Evolutionary conservation across 1,140 invertebrate species (phyloP).

Genomic region (Drosophila nasuta): DNA sequence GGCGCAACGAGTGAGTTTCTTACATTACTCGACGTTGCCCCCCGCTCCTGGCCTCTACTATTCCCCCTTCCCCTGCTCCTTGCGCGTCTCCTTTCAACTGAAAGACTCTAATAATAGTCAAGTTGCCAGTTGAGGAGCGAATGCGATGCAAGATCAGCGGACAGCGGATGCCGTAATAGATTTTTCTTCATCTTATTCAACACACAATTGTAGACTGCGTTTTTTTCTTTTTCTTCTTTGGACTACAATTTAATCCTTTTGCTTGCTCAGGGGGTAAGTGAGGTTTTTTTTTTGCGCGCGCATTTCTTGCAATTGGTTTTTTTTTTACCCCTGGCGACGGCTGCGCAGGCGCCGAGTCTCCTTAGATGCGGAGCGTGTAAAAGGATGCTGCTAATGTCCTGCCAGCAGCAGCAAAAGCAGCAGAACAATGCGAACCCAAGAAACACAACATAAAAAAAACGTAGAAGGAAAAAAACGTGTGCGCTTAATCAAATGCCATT

Average conservation of each 20-base stretch:
- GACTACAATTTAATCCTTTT: constrained; percentile 53
- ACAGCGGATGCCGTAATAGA: constrained; percentile 56
- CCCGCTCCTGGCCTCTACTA: constrained; percentile 2
- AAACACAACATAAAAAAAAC: constrained; percentile 18
- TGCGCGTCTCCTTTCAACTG: constrained; percentile 15
- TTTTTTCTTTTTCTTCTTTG: constrained; percentile 29
- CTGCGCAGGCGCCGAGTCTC: constrained; percentile 71
- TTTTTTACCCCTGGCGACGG: constrained; percentile 54
- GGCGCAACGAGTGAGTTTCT: constrained; percentile 6
- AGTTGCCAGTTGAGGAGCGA: constrained; percentile 13
- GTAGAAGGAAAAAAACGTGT: constrained; percentile 39
- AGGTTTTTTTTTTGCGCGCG: constrained; percentile 66
- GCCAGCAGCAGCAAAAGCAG: constrained; percentile 6
- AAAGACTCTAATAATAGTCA: constrained; percentile 54
- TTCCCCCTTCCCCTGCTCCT: background rate
- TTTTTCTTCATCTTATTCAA: constrained; percentile 20
- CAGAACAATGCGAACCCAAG: background rate
- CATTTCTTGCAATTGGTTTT: constrained; percentile 53
- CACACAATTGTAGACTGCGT: constrained; percentile 47
- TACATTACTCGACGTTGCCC: background rate
- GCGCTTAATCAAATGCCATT: constrained; percentile 74
- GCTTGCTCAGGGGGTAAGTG: constrained; percentile 44
- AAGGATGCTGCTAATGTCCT: constrained; percentile 83
- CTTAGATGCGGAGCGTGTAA: constrained; percentile 64
- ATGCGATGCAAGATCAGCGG: constrained; percentile 34